Base-by-base conservation (phyloP, 2,113 vertebrate species). In the Anoura caudifer region DNA sequence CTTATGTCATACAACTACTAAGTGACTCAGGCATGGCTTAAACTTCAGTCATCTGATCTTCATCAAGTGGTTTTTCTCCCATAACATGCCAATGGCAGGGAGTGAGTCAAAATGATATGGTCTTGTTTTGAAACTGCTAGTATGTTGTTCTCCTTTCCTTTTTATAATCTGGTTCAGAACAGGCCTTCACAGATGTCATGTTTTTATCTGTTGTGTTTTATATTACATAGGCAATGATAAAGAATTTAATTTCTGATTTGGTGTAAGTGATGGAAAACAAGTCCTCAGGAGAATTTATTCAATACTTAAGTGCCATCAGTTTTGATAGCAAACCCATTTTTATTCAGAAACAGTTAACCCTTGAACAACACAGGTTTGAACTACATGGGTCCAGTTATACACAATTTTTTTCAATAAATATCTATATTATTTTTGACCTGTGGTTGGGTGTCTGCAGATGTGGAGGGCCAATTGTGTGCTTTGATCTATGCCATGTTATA, bases 261-360 rank as follows among this genome's bases (percentile, higher is more conserved):
- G 52, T 28, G 45, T 90, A 90, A 77, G 10, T 73, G 24, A 76
- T 33, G 11, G 13, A 73, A 92, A 8, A 90, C 5, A 84, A 75
- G 24, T 79, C 69, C 28, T 63, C 22, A 87, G 52, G 50, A 81
- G 38, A 65, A 77, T 59, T 84, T 36, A 28, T 63, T 28, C 24
- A 63, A 31, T 31, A 95, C 4, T 72, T 69, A 82, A 70, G 47
- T 84, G 61, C 54, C 28, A 93, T 26, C 36, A 38, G 77, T 45
- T 95, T 92, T 87, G 65, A 86, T 22, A 89, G 36, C 12, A 36
- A 96, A 85, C 90, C 14, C 2, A 80, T 45, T 84, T 94, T 90
- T 67, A 56, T 84, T 45, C 26, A 38, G 54, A 22, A 82, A 82
- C 15, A 61, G 24, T 19, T 61, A 38, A 43, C 50, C 54, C 38